Conservation (phyloP, 2,113 vertebrate species). For the Chloropsis hardwickii region DNA sequence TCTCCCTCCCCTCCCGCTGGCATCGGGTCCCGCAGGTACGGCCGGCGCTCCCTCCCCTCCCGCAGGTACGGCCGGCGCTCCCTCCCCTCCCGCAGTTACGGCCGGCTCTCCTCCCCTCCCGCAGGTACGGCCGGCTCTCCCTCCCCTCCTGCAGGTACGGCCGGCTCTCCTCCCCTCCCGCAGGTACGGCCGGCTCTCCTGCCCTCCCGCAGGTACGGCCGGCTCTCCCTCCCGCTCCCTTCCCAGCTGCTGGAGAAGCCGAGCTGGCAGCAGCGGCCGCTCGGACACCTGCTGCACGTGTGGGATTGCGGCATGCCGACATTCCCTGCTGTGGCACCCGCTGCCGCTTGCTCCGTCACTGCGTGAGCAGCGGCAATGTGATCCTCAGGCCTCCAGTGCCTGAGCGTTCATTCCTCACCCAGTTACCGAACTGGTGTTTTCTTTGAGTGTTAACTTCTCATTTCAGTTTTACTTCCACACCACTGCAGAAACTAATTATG, state of each 20-base stretch:
- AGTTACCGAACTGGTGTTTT: background rate
- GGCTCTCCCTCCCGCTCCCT: accelerated
- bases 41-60: background rate
- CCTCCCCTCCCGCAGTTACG: too few species aligned
- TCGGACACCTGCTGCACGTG: background rate
- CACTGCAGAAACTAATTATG: background rate
- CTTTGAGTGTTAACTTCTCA: background rate
- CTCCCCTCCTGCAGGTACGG: too few species aligned
- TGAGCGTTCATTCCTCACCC: background rate
- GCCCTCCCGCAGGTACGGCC: too few species aligned
- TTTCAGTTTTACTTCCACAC: background rate
- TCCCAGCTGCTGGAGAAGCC: background rate
- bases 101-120: background rate
- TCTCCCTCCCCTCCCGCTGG: accelerated
- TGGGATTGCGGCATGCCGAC: background rate
- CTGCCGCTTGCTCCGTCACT: background rate
- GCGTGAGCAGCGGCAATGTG: background rate
- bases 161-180: background rate
- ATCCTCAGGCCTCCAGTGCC: background rate
- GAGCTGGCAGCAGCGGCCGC: background rate
- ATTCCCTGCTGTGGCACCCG: background rate
- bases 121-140: background rate
- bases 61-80: accelerated
- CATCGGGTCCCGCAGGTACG: accelerated
- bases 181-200: background rate